Base-by-base conservation (phyloP, 2,888 invertebrate species). In the Pollenia labialis region DNA sequence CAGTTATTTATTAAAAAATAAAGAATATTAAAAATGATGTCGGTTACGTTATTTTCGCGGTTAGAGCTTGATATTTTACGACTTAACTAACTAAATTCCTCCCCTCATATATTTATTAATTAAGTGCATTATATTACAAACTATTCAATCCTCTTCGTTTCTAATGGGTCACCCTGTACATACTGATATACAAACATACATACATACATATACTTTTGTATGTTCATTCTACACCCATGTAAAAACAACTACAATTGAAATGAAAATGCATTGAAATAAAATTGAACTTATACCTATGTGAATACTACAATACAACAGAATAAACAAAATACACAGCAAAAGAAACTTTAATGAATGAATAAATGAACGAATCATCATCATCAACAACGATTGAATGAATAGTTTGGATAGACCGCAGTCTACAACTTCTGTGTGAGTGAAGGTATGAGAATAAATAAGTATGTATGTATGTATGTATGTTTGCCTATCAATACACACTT, bases 291-390 rank as follows among this genome's bases (percentile, higher is more conserved):
- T 32, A 6, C 66, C 12, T 23, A 10, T 62, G 71, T 14, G 8
- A 14, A 18, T 32, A 32, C 32, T 54, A 46, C 68, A 58, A 48
- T 18, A 60, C 10, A 50, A 64, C 44, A 54, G 12, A 66, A 71
- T 46, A 58, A 74, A 64, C 62, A 66, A 50, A 40, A 74, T 18
- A 48, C 66, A 62, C 56, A 46, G 44, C 64, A 64, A 56, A 71
- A 60, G 16, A 52, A 23, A 60, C 14, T 52, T 66, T 46, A 85
- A 81, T 72, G 66, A 77, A 81, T 72, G 66, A 77, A 77, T 68
- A 64, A 64, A 66, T 56, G 52, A 81, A 68, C 46, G 40, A 32
- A 32, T 32, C 32, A 32, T 32, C 32, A 32, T 32, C 32, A 32
- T 32, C 32, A 32, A 32, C 32, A 62, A 40, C 7, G 54, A 69